Percentiles rank a stretch among this genome's conserved stretches.
Conservation (phyloP, 2,113 vertebrate species). For the Grammomys surdaster region DNA sequence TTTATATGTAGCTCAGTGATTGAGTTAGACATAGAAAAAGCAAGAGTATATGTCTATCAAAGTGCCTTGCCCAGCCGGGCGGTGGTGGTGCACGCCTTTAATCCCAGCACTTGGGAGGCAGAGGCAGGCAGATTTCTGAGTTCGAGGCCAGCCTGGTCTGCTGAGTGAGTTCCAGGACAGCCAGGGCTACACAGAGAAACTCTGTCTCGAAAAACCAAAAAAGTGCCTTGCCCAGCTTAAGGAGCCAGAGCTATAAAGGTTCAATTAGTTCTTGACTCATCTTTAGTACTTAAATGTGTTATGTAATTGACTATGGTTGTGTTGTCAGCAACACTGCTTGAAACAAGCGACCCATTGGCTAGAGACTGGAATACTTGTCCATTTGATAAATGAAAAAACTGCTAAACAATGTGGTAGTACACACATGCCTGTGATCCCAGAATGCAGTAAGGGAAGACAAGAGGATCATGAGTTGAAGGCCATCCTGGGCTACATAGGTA, state of each 20-base stretch:
- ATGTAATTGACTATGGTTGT: constrained; percentile 17
- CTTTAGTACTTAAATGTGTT: constrained; percentile 35
- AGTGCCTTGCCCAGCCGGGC: neutral
- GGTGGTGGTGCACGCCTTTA: too few relatives aligned
- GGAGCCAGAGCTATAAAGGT: neutral
- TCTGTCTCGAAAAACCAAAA: neutral
- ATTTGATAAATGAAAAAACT: constrained; percentile 39
- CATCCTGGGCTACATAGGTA: neutral
- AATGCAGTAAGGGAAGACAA: neutral
- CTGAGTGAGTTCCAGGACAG: too few relatives aligned
- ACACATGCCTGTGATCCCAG: neutral
- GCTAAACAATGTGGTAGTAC: neutral
- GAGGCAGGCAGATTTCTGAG: too few relatives aligned
- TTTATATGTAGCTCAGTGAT: constrained; percentile 58
- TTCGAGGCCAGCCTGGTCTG: too few relatives aligned
- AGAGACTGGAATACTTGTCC: constrained; percentile 12
- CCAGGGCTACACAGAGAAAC: too few relatives aligned
- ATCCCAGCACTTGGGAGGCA: too few relatives aligned
- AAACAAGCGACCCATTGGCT: constrained; percentile 35
- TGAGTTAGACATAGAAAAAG: constrained; percentile 5
- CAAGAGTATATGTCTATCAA: neutral
- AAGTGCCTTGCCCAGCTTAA: neutral
- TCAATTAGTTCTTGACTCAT: constrained; percentile 1
- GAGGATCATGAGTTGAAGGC: neutral
- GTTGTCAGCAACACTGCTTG: constrained; percentile 47